Conservation (phyloP, 2,888 invertebrate species). For the Tipula unca region DNA sequence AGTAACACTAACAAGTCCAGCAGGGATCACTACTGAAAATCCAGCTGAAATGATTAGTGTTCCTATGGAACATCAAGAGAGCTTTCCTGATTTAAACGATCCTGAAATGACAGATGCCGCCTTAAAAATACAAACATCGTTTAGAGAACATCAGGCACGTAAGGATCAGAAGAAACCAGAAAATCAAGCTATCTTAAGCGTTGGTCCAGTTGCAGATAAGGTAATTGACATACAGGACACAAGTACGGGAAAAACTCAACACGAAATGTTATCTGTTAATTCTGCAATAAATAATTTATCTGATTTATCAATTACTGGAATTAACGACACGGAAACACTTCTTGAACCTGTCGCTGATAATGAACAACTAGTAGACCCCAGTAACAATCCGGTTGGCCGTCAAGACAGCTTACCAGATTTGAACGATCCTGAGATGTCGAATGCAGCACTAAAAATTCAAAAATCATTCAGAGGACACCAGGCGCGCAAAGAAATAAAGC, state of each 20-base stretch:
- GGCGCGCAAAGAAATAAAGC: background rate
- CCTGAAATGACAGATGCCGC: slow-evolving; percentile 25
- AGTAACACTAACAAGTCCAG: background rate
- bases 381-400: background rate
- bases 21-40: background rate
- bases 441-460: background rate
- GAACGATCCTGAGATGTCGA: background rate
- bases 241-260: too few relatives aligned
- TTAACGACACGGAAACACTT: background rate
- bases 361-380: background rate
- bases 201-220: background rate
- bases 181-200: background rate
- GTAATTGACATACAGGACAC: background rate
- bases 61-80: background rate
- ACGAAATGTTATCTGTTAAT: too few relatives aligned
- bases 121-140: slow-evolving; percentile 26
- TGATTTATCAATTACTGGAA: background rate
- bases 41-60: background rate
- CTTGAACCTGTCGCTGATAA: background rate
- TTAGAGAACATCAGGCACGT: slow-evolving; percentile 25
- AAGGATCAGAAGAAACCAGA: background rate
- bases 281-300: background rate
- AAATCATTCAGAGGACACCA: slow-evolving; percentile 23
- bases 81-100: background rate
- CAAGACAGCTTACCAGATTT: background rate